These are phyloP conservation scores for Ammospiza caudacuta DNA, from an alignment of 2,113 vertebrate species.

Conservation along the genomic window DNA sequence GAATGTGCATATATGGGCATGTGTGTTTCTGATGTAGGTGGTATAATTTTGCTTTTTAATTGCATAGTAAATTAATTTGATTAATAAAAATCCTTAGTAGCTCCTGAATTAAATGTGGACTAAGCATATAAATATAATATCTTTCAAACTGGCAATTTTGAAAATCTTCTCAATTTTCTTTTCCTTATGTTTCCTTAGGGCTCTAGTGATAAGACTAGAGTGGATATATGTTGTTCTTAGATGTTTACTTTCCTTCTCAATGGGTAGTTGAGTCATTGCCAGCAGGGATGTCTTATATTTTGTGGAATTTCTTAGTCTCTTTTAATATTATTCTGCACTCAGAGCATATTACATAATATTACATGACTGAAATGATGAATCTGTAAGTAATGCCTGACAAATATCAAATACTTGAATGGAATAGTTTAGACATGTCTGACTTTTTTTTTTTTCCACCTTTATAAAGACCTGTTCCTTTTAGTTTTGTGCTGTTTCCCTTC, in stretches of 20 bases:
- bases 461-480: background rate
- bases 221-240: background rate
- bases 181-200: background rate
- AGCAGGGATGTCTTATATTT: background rate
- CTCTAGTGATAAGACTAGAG: background rate
- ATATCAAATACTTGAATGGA: background rate
- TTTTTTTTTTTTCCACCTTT: background rate
- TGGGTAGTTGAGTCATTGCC: background rate
- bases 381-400: background rate
- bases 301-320: background rate
- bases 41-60: constrained; percentile 59
- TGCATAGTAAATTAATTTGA: constrained; percentile 57
- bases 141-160: background rate
- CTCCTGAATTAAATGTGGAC: background rate
- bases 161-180: background rate
- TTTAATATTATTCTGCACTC: background rate
- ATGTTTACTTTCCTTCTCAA: background rate
- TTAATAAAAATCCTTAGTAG: constrained; percentile 19
- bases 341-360: background rate
- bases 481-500: background rate
- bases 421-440: background rate
- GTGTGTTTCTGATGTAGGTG: background rate
- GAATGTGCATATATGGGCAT: background rate
- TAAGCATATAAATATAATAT: background rate
- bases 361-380: background rate